Evolutionary conservation across 2,888 invertebrate species (phyloP).

Genomic region (Cheilosia scutellata): DNA sequence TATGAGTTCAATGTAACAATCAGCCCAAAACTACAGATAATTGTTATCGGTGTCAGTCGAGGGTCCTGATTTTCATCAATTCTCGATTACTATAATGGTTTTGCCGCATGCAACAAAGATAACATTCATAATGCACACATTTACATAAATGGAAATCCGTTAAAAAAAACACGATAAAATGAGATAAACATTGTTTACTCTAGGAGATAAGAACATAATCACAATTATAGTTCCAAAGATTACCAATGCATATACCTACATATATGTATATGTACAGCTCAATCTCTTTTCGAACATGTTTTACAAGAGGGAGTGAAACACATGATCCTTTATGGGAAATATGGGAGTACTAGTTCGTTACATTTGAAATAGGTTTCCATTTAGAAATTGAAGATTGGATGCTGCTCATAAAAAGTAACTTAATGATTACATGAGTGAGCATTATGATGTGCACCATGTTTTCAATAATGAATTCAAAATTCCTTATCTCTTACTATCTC

Average conservation of each 20-base stretch:
- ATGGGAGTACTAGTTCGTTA: too few species aligned
- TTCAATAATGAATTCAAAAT: too few species aligned
- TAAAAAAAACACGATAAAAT: constrained; percentile 49
- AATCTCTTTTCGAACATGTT: neutral
- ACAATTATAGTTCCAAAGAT: constrained; percentile 15
- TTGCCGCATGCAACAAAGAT: constrained; percentile 16
- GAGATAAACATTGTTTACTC: constrained; percentile 52
- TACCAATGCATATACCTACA: neutral
- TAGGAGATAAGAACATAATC: constrained; percentile 39
- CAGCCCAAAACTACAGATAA: constrained; percentile 27
- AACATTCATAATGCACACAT: constrained; percentile 23
- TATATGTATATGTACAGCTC: neutral
- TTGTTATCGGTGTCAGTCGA: constrained; percentile 21
- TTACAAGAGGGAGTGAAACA: neutral
- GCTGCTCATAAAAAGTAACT: too few species aligned
- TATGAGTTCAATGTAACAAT: constrained; percentile 26
- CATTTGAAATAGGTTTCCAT: too few species aligned
- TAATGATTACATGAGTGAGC: too few species aligned
- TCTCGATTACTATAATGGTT: constrained; percentile 27
- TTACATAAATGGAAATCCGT: constrained; percentile 25
- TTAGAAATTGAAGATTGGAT: too few species aligned
- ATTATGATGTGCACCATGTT: too few species aligned
- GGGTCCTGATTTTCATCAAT: constrained; percentile 48
- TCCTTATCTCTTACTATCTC: too few species aligned
- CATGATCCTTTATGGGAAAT: neutral